Evolutionary conservation across 2,888 invertebrate species (phyloP).

Genomic region (Eulithis testata): DNA sequence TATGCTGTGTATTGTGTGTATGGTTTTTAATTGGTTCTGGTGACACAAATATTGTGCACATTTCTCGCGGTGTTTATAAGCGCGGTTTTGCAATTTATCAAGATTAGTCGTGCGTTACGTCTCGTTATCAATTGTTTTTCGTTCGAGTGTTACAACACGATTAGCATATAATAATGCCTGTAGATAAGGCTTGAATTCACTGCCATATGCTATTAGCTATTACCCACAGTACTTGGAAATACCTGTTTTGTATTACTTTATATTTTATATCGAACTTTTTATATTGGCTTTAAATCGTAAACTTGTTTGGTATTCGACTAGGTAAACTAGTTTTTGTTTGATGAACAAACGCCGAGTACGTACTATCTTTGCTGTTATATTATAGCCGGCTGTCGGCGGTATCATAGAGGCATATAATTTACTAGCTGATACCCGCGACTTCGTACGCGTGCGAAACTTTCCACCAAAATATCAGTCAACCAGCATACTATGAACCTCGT

Average conservation of each 20-base stretch:
- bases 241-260: constrained; percentile 8
- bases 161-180: constrained; percentile 29
- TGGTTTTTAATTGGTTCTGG: constrained; percentile 59
- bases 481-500: no score
- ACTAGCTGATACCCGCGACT: no score
- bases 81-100: constrained; percentile 30
- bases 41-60: constrained; percentile 48
- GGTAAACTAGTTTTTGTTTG: constrained; percentile 1
- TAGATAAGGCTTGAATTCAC: constrained; percentile 30
- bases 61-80: constrained; percentile 20
- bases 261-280: constrained; percentile 4
- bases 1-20: constrained; percentile 49
- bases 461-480: no score
- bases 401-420: neutral
- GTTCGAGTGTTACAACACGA: constrained; percentile 34
- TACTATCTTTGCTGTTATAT: neutral
- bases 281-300: neutral
- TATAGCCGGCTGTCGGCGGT: neutral
- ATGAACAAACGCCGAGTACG: neutral
- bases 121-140: constrained; percentile 32
- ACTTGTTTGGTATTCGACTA: neutral
- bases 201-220: constrained; percentile 11
- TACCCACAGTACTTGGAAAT: constrained; percentile 10
- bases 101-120: constrained; percentile 28
- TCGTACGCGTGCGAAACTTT: no score